Base-by-base conservation (phyloP, 1,140 invertebrate genomes). In the Rhagoletis pomonella region DNA sequence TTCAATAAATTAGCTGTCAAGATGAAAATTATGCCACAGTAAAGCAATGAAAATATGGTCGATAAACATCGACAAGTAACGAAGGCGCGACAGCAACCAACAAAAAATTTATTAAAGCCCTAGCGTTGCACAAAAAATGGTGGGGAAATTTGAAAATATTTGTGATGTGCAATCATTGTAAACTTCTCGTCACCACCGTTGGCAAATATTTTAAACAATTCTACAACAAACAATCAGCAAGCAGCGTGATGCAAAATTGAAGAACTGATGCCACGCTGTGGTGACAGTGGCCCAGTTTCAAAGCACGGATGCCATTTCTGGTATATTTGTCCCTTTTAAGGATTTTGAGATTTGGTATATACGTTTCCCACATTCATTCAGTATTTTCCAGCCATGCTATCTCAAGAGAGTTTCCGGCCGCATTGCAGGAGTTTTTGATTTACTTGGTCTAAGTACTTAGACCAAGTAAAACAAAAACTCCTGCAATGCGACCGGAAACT, bases 1-100 rank as follows among this genome's bases (percentile, higher is more conserved):
- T 81, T 81, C 73, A 81, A 81, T 81, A 81, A 81, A 81, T 81
- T 81, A 81, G 73, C 73, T 81, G 73, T 81, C 73, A 81, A 55
- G 47, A 17, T n/a, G 55, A 81, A 81, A 81, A 81, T 81, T 81
- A 81, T 81, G 73, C 73, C 19, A 58, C 19, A n/a, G 47, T 19
- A 55, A 81, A 55, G 73, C 73, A 58, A 50, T 81, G 73, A 81
- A 81, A 81, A 81, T 81, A 81, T 81, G 73, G 73, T 29, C 73
- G 73, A 81, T 81, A 81, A 81, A 81, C 47, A 81, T 81, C 73
- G 47, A n/a, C 73, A 50, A 81, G 47, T 81, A 81, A 81, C 47
- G 73, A 55, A 81, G 19, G 19, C 47, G 73, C 73, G 73, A 58
- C 73, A 81, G 17, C 73, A 29, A 7, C 29, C 29, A 29, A 29